A percentile compares a stretch with the other conserved stretches of the same genome.
These are phyloP conservation scores for Acipenser transmontanus DNA, from an alignment of 2,797 vertebrate species.

Conservation along the genomic window DNA sequence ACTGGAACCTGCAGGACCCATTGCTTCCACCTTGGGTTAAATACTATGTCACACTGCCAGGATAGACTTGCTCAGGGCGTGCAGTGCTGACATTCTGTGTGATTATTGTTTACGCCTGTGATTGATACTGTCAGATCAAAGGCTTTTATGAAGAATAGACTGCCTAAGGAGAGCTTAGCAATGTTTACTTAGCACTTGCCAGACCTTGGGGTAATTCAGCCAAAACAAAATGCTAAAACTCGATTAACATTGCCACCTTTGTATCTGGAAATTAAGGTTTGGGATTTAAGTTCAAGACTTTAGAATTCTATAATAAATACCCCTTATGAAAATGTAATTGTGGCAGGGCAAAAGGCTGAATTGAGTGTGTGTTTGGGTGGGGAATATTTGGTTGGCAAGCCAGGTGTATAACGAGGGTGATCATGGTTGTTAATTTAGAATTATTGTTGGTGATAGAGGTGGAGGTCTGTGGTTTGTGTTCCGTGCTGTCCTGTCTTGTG, in stretches of 20 bases:
- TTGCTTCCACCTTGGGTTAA: neutral
- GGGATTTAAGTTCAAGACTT: too few species aligned
- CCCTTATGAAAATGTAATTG: too few species aligned
- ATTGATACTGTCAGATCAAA: slow-evolving; percentile 5
- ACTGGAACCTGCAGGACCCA: neutral
- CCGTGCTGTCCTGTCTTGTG: too few species aligned
- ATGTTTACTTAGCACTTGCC: neutral
- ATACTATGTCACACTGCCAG: neutral
- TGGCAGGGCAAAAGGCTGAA: too few species aligned
- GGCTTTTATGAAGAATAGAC: neutral
- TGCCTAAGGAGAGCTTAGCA: neutral
- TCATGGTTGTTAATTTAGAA: too few species aligned
- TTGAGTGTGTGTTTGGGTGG: too few species aligned
- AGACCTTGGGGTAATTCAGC: neutral
- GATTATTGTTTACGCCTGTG: slow-evolving; percentile 4
- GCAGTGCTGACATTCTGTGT: neutral
- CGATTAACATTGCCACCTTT: neutral
- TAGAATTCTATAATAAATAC: too few species aligned
- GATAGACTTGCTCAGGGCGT: neutral
- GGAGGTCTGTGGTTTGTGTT: too few species aligned
- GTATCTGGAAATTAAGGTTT: too few species aligned
- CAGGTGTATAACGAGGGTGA: too few species aligned
- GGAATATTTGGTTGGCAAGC: too few species aligned
- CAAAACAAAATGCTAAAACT: neutral
- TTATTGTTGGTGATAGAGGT: too few species aligned